Evolutionary conservation across 1,140 invertebrate species (phyloP).

Genomic region (Drosophila watanabei): DNA sequence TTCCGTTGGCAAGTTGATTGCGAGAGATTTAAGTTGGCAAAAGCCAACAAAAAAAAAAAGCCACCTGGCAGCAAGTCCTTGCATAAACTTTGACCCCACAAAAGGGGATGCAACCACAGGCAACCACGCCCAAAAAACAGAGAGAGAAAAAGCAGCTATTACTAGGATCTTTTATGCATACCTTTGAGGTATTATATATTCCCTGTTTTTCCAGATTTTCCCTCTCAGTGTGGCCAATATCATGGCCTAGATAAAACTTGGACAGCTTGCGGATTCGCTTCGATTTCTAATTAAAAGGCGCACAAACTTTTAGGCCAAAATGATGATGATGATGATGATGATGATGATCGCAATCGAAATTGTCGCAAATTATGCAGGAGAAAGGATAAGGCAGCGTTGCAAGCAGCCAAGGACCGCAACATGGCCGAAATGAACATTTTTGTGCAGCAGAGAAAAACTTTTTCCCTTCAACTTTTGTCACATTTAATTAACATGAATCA

Average conservation of each 20-base stretch:
- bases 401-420: constrained; percentile 29
- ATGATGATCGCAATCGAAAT: constrained; percentile 75
- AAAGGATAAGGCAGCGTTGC: background rate
- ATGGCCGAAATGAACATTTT: constrained; percentile 54
- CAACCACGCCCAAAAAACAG: background rate
- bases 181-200: no score
- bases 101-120: constrained; percentile 7
- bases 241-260: constrained; percentile 59
- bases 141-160: background rate
- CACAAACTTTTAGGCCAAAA: constrained; percentile 56
- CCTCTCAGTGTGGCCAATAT: constrained; percentile 17
- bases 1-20: constrained; percentile 36
- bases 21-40: constrained; percentile 26
- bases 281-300: constrained; percentile 80
- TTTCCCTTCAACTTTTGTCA: constrained; percentile 64
- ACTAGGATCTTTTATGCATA: no score
- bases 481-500: constrained; percentile 83
- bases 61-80: constrained; percentile 35
- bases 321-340: no score
- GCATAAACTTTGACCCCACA: constrained; percentile 33
- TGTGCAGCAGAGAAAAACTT: constrained; percentile 47
- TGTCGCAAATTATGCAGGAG: constrained; percentile 50
- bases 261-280: constrained; percentile 57
- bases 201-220: background rate
- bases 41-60: constrained; percentile 12